These are phyloP conservation scores for Pipa parva DNA, from an alignment of 2,113 vertebrate species.

Conservation along the genomic window DNA sequence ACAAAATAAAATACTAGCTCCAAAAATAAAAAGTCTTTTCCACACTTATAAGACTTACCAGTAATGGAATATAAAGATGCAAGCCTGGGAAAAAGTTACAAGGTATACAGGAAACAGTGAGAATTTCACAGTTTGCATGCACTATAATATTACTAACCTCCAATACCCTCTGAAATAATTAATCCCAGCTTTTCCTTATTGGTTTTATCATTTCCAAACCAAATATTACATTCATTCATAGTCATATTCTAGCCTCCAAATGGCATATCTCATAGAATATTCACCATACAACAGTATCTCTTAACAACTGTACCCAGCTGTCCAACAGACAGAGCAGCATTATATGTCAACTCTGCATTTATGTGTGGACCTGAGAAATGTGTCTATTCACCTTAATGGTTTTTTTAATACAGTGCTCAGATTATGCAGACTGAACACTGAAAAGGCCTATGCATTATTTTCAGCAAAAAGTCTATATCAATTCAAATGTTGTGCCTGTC, in stretches of 20 bases:
- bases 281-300: constrained; percentile 26
- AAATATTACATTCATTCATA: constrained; percentile 26
- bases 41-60: background rate
- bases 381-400: too few species aligned
- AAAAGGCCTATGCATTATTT: too few species aligned
- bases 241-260: constrained; percentile 28
- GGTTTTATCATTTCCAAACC: constrained; percentile 32
- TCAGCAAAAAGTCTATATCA: too few species aligned
- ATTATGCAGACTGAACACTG: too few species aligned
- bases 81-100: background rate
- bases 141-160: constrained; percentile 15
- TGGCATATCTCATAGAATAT: constrained; percentile 31
- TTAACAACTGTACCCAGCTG: constrained; percentile 26
- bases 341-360: too few species aligned
- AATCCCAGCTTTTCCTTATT: constrained; percentile 29
- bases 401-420: too few species aligned
- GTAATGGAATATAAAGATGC: too few species aligned
- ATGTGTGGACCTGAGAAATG: too few species aligned
- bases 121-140: constrained; percentile 7
- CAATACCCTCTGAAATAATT: constrained; percentile 16
- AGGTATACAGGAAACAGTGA: background rate
- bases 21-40: background rate
- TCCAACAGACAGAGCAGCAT: constrained; percentile 1
- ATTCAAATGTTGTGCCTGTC: too few species aligned
- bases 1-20: background rate